Evolutionary conservation across 2,888 invertebrate species (phyloP), one percentile per base, ranked within the genome.

Genomic region (Leistus spinibarbis): DNA sequence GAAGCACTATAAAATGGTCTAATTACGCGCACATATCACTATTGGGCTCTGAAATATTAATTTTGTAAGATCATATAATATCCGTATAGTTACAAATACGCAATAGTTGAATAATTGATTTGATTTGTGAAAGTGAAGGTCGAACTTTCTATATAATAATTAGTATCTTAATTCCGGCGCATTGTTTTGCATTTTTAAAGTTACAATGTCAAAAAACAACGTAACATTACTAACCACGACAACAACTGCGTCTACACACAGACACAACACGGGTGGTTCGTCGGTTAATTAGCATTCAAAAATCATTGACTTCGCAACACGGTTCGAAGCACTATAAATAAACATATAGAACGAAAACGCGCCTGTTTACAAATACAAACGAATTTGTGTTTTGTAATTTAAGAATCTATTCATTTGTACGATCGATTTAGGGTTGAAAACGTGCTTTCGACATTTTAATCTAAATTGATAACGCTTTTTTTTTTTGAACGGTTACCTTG

Each of bases 161-260:
- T 40, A 40, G 10, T 5, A 7, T 40, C 1, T 54, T 63, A 63
- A 62, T 53, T 63, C 20, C 22, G 63, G 22, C 70, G 63, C 70
- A 54, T 70, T 54, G 70, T 63, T 20, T 69, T 60, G 5, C 40
- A 40, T 57, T 57, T 57, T 57, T 17, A 9, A 57, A 19, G 7
- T 2, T 19, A 16, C 70, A 70, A 70, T 70, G 70, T 53, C 70
- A 70, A 27, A 70, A 69, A 70, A 70, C 62, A 63, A 70, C 16
- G 62, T 20, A 69, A 69, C 20, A 70, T 63, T 54, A 69, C 16
- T 23, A 69, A 56, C 24, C n/a, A 69, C 7, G 13, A 53, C 65
- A 19, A 65, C 19, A 65, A 54, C n/a, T n/a, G n/a, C n/a, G n/a
- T n/a, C n/a, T 20, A 10, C 22, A 5, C n/a, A 54, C 22, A n/a